Base-by-base conservation (phyloP, 2,888 invertebrate genomes). In the Xylota segnis region DNA sequence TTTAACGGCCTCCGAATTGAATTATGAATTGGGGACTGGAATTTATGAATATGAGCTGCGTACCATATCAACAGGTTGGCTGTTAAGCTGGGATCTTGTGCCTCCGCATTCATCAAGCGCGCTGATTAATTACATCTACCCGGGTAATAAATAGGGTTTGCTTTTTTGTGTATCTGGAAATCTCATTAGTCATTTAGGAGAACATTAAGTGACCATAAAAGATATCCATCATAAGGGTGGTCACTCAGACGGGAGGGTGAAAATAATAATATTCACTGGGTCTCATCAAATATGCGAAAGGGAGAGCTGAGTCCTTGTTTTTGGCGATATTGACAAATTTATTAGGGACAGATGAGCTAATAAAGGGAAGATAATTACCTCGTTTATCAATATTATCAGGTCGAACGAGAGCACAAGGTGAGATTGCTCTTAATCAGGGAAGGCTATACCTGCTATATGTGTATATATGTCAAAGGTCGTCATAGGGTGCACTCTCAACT, bases 11-110 rank as follows among this genome's bases (percentile, higher is more conserved):
- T 16, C 40, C 16, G n/a, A 59, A 29, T 56, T 79, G 72, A 79
- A 47, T 79, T 79, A 79, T 79, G 65, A 65, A 79, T 72, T 58
- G 59, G 14, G 27, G 65, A 16, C 72, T 58, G 27, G 40, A 58
- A 79, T 72, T 72, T 72, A 72, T 79, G 56, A 72, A 72, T 56
- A 56, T 56, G 65, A 37, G 37, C 34, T 40, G 23, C 34, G 58
- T 45, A 14, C 16, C 16, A 45, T 27, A 32, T 47, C 4, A 77
- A 77, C 77, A 77, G 59, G 77, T 70, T 45, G 52, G 7, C 29
- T 16, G 56, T 56, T 29, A 45, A 71, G 58, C 47, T 65, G 12
- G 47, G 37, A 12, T 66, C n/a, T 37, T 34, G 0, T 56, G 9
- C 6, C 16, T 10, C 6, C 10, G 1, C 47, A 29, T 7, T 32